Evolutionary conservation across 2,797 vertebrate species (phyloP).

Genomic region (Agapornis canus): DNA sequence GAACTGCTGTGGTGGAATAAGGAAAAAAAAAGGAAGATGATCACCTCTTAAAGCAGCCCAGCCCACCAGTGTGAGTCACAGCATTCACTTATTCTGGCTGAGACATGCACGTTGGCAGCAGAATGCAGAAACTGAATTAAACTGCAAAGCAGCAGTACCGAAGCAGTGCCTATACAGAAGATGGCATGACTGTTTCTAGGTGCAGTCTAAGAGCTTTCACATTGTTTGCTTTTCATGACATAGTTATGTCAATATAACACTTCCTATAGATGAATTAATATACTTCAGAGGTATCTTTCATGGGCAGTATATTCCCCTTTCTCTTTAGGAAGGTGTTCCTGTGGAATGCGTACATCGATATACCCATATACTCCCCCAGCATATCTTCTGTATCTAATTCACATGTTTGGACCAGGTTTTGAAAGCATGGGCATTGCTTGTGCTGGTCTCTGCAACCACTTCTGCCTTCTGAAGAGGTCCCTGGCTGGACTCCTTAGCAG

Average conservation of each 20-base stretch:
- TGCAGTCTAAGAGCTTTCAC: background rate
- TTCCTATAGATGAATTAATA: background rate
- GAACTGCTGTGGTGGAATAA: background rate
- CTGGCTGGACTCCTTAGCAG: background rate
- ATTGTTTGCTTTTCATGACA: background rate
- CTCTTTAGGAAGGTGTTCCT: background rate
- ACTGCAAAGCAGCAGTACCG: background rate
- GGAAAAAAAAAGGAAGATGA: background rate
- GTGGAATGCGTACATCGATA: background rate
- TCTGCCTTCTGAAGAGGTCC: background rate
- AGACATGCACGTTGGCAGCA: background rate
- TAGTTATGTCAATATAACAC: background rate
- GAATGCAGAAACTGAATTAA: background rate
- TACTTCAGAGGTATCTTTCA: background rate
- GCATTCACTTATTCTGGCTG: background rate
- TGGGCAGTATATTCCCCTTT: background rate
- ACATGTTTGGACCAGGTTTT: background rate
- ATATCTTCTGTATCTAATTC: background rate
- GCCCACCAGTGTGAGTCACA: background rate
- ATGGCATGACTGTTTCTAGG: background rate
- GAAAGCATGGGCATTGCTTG: background rate
- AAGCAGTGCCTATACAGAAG: background rate
- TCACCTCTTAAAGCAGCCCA: background rate
- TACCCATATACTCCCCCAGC: background rate
- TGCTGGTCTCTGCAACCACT: background rate